Evolutionary conservation across 1,140 invertebrate genomes (phyloP), one percentile per base, ranked within the genome.

Genomic region (Drosophila sucinea): DNA sequence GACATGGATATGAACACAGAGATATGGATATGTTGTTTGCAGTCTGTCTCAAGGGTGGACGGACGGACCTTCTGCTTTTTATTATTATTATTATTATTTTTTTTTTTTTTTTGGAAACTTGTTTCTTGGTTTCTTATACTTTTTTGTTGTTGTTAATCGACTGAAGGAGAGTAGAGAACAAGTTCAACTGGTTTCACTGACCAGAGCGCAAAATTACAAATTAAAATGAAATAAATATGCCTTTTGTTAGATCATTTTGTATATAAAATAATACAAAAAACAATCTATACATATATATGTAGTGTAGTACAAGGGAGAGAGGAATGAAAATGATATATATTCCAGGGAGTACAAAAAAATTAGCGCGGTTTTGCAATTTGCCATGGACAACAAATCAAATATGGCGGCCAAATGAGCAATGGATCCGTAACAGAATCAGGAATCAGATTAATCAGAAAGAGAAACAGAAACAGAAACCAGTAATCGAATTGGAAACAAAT

Each of bases 161-260:
- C 76, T 79, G 51, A 70, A 63, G 11, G 68, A 25, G 67, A 54
- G 41, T 33, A 23, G 8, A 17, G 74, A 62, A 89, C 84, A 73
- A 84, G 84, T 90, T 84, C 67, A 79, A 89, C 84, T 89, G 84
- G 84, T 89, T 90, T 89, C 40, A 44, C 80, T 89, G 83, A 89
- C 85, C 84, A 87, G 64, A 87, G 84, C 84, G 85, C 84, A 81
- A 89, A 89, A 89, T 89, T 89, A 89, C 84, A 89, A 89, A 89
- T 89, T 89, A 89, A 89, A 89, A 89, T 65, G 84, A 89, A 89
- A 89, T 89, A 89, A 89, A 89, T 89, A 89, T 81, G 85, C 85
- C 84, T 81, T 87, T 87, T 87, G 83, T 87, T 87, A 70, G 74
- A 80, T 79, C 79, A 83, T 70, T 66, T 69, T 78, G 56, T 60